phyloP scores from a whole-genome alignment of 2,113 vertebrate genomes.

The Crotalus horridus region DNA sequence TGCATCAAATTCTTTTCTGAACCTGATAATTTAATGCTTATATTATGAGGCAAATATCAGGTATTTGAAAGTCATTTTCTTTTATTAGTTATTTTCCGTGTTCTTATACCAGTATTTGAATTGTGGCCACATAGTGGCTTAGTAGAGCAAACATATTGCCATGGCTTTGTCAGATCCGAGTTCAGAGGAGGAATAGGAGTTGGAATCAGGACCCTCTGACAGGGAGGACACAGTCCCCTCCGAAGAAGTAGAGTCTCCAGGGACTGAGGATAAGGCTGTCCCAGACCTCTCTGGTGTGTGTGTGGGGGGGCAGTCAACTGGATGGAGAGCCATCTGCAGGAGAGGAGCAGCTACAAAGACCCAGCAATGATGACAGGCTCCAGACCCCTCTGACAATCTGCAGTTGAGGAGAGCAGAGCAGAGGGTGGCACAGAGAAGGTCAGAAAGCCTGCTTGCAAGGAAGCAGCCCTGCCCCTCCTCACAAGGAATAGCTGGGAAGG shows the following conservation, averaged over 20 bases:
- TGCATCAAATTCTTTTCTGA: not conserved
- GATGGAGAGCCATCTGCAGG: not conserved
- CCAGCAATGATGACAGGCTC: not conserved
- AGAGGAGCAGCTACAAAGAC: not conserved
- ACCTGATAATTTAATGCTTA: not conserved
- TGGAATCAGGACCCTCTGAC: not conserved
- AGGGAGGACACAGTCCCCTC: accelerated
- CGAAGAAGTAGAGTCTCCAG: not conserved
- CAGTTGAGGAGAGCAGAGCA: not conserved
- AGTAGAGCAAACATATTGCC: not conserved
- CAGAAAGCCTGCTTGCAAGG: not conserved
- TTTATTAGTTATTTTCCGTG: not conserved
- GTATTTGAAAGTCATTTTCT: not conserved
- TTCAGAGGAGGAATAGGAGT: not conserved
- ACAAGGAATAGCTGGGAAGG: not conserved
- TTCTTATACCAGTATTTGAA: not conserved
- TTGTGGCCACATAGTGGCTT: not conserved
- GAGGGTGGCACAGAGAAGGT: not conserved
- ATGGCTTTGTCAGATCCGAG: not conserved
- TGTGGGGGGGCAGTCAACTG: too few relatives aligned
- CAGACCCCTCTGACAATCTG: not conserved
- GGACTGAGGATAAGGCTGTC: not conserved
- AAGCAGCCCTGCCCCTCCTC: not conserved
- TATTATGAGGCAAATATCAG: not conserved
- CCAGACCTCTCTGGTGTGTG: too few relatives aligned